These are phyloP conservation scores for Hylyphantes graminicola DNA, from an alignment of 1,140 invertebrate genomes.

Conservation along the genomic window DNA sequence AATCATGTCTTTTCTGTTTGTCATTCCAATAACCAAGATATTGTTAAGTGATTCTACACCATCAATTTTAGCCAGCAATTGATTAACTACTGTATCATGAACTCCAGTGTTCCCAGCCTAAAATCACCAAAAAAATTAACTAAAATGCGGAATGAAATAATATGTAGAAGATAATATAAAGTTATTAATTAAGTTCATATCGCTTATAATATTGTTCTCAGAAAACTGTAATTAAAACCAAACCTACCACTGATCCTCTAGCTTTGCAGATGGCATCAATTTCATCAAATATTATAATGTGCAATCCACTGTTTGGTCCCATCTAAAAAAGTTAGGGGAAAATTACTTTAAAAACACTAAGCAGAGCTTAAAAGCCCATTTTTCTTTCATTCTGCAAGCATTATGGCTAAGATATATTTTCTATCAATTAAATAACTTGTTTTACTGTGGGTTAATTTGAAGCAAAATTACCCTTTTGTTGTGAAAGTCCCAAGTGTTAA, in stretches of 20 bases:
- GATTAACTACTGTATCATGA: conserved; percentile 97
- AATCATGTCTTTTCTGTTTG: conserved; percentile 94
- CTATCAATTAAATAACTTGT: too few relatives aligned
- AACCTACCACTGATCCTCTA: conserved; percentile 94
- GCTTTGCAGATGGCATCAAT: conserved; percentile 99
- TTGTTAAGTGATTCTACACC: conserved; percentile 99
- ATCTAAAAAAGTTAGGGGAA: conserved; percentile 67
- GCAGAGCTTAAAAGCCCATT: too few relatives aligned
- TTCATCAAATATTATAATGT: conserved; percentile 99
- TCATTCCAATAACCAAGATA: conserved; percentile 99
- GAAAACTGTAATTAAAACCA: conserved; percentile 64
- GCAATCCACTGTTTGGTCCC: conserved; percentile 94
- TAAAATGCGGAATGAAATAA: too few relatives aligned
- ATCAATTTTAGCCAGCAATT: conserved; percentile 98
- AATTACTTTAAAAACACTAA: too few relatives aligned
- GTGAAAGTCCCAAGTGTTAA: too few relatives aligned
- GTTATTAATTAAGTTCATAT: background rate
- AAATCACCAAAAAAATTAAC: conserved; percentile 34
- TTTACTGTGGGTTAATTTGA: too few relatives aligned
- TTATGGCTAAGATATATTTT: too few relatives aligned
- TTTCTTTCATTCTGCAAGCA: too few relatives aligned
- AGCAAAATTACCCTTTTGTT: too few relatives aligned
- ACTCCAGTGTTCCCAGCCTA: conserved; percentile 78
- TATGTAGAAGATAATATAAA: too few relatives aligned
- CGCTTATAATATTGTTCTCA: background rate